phyloP scores from a whole-genome alignment of 2,797 vertebrate species.

The Lacerta bilineata region DNA sequence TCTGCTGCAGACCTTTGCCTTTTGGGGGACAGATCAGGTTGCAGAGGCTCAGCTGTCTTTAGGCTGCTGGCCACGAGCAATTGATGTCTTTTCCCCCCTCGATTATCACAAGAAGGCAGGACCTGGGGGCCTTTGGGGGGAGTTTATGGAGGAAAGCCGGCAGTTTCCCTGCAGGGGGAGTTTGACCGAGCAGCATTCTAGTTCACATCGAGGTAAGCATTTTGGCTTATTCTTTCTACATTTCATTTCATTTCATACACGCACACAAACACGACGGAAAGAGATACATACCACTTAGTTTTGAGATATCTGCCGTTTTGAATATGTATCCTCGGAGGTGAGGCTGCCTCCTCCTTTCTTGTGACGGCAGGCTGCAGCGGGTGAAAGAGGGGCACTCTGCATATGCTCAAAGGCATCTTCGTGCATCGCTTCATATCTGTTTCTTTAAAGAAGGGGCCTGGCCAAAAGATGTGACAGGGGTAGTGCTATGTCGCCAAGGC shows the following conservation, averaged over 20 bases:
- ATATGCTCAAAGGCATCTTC: background rate
- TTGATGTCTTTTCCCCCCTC: background rate
- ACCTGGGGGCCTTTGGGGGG: background rate
- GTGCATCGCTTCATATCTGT: no score
- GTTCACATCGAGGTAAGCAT: background rate
- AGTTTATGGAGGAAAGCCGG: background rate
- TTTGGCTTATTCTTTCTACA: no score
- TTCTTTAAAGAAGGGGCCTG: background rate
- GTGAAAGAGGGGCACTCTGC: background rate
- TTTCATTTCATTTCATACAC: no score
- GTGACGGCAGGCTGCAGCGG: no score
- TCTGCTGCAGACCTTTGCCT: constrained; percentile 4
- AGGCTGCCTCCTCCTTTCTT: no score
- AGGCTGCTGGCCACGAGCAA: constrained; percentile 6
- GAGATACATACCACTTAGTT: no score
- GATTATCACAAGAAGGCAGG: background rate
- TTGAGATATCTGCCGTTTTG: no score
- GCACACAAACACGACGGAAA: no score
- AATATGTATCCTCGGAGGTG: no score
- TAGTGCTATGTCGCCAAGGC: no score
- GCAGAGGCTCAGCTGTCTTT: constrained; percentile 63
- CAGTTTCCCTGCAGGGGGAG: background rate
- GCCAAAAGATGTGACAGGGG: background rate
- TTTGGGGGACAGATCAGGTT: constrained; percentile 18
- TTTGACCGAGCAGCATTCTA: background rate